Conservation (phyloP, 2,888 invertebrate genomes). For the Hemaris fuciformis region DNA sequence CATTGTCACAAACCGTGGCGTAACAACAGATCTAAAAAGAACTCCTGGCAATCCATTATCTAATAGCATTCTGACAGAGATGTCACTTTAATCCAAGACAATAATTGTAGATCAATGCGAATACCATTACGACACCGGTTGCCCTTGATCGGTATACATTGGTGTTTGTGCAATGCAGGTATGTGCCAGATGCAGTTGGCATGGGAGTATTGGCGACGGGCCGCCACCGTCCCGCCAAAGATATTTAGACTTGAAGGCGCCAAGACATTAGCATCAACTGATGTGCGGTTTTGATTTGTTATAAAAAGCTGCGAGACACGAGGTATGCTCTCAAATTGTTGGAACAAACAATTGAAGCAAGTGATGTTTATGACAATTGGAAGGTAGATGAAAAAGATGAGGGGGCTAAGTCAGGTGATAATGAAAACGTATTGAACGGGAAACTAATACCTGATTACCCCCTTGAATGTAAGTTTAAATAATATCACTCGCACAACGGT, state of each 20-base stretch:
- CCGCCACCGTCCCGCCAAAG: constrained; percentile 55
- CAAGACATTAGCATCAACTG: constrained; percentile 30
- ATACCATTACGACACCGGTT: constrained; percentile 41
- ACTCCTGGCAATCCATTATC: too few species aligned
- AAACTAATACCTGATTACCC: too few species aligned
- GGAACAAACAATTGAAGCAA: not conserved
- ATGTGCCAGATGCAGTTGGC: constrained; percentile 70
- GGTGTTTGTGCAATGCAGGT: constrained; percentile 54
- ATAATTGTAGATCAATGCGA: constrained; percentile 31
- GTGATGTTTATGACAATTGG: not conserved
- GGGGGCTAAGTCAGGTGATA: too few species aligned
- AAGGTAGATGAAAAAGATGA: not conserved
- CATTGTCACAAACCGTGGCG: not conserved
- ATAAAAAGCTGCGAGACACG: not conserved
- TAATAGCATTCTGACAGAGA: constrained; percentile 18
- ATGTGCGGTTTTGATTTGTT: constrained; percentile 5
- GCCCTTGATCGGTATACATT: constrained; percentile 56
- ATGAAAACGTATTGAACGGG: too few species aligned
- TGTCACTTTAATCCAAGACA: constrained; percentile 18
- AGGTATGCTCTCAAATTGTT: not conserved
- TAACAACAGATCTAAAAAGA: not conserved
- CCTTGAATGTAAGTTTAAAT: too few species aligned
- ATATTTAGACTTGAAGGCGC: constrained; percentile 72
- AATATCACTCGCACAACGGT: too few species aligned
- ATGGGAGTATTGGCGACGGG: constrained; percentile 54